Percentiles rank a stretch among this genome's conserved stretches.
These are phyloP conservation scores for Cettia cetti DNA, from an alignment of 2,113 vertebrate species.

Conservation along the genomic window DNA sequence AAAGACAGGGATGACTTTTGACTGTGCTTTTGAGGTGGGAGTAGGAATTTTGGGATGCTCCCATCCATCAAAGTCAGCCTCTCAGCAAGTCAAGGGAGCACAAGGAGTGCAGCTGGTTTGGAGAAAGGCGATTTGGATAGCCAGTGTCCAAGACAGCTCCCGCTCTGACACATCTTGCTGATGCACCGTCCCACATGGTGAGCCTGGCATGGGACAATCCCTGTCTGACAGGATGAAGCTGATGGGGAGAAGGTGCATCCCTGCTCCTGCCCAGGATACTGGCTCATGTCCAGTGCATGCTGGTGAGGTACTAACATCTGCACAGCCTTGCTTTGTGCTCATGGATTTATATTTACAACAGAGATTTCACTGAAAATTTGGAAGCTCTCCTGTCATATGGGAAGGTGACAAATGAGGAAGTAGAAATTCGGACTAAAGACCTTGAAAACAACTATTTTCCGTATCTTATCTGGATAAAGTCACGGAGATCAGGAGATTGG, in stretches of 20 bases:
- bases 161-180: background rate
- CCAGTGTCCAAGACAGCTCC: background rate
- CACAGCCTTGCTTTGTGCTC: background rate
- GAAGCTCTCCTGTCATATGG: background rate
- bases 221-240: background rate
- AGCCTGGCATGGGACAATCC: background rate
- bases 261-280: background rate
- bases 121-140: background rate
- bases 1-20: background rate
- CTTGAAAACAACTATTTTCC: background rate
- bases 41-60: background rate
- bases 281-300: rapidly evolving
- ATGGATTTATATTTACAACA: background rate
- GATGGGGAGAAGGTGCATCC: background rate
- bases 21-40: background rate
- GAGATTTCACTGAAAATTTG: background rate
- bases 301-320: rapidly evolving
- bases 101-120: background rate
- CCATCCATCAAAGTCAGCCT: background rate
- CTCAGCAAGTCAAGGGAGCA: background rate
- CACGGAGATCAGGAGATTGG: background rate
- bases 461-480: background rate
- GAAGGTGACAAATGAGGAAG: background rate
- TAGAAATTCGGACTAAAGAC: background rate
- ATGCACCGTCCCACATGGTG: background rate